Evolutionary conservation across 2,888 invertebrate species (phyloP), one percentile per base, ranked within the genome.

Genomic region (Acanthosepion esculentum): DNA sequence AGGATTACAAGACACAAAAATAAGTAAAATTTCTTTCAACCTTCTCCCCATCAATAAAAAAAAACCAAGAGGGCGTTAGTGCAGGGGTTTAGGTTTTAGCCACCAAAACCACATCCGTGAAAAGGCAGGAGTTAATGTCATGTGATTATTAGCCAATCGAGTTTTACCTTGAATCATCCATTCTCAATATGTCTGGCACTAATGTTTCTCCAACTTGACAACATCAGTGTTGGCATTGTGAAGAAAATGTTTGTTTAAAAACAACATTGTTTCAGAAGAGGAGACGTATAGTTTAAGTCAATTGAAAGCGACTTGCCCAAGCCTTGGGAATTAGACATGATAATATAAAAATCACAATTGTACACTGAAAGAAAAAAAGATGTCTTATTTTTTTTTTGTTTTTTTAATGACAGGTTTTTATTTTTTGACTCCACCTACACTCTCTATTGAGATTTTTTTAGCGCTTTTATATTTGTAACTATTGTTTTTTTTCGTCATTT

Each of bases 171-270:
- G 78, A n/a, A 78, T 78, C 78, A 78, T 78, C n/a, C 78, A 78
- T 8, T n/a, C 78, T 10, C n/a, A 78, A 78, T 78, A n/a, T 78
- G n/a, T 78, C 78, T 78, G 78, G 78, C 29, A 78, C 78, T 78
- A 78, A 78, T 78, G 78, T n/a, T 29, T n/a, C 78, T n/a, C 10
- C 29, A 78, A 78, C 78, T 78, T 78, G 78, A 78, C 78, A 78
- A 78, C 78, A 78, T 78, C 29, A n/a, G 78, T 78, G 78, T 78
- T 78, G 78, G 78, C 78, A 78, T n/a, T 78, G 78, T 78, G 78
- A 78, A 78, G 78, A 78, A n/a, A 10, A 78, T 78, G 78, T 78
- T 78, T 78, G 78, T n/a, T 78, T 29, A n/a, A 78, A 78, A 78
- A 78, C 78, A 78, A 78, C 78, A 78, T 2, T 2, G n/a, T 29